These are phyloP conservation scores for Sebastes nivosus DNA, from an alignment of 2,797 vertebrate genomes.

Conservation along the genomic window DNA sequence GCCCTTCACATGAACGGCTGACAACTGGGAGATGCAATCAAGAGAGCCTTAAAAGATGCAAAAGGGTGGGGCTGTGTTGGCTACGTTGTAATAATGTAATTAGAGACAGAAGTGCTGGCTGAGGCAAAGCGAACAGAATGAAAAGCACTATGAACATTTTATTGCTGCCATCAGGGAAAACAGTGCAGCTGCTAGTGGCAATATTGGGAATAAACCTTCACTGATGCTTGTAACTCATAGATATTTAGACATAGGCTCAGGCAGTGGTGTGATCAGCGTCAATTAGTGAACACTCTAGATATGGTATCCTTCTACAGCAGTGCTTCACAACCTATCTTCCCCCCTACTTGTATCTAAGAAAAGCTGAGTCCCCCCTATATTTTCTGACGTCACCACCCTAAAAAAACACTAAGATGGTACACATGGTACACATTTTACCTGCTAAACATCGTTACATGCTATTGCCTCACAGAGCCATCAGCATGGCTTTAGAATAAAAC, in stretches of 20 bases:
- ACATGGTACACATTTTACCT: background rate
- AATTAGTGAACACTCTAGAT: background rate
- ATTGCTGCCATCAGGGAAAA: conserved; percentile 25
- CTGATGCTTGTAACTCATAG: background rate
- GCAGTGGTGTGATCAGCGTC: background rate
- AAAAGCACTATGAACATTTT: conserved; percentile 25
- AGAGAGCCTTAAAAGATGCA: conserved; percentile 14
- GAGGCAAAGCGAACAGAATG: conserved; percentile 14
- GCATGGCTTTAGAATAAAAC: background rate
- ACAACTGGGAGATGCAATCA: conserved; percentile 50
- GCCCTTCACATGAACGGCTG: conserved; percentile 11
- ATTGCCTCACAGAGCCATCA: background rate
- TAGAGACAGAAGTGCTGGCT: conserved; percentile 21
- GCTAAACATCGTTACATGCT: background rate
- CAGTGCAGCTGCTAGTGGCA: background rate
- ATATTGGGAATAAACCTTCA: conserved; percentile 4
- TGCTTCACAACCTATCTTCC: too few species aligned
- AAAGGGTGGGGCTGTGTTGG: background rate
- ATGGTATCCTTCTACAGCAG: background rate
- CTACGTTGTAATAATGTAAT: conserved; percentile 32
- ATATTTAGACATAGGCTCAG: conserved; percentile 1
- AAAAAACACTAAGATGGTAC: background rate
- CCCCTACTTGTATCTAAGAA: too few species aligned
- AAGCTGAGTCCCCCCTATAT: too few species aligned
- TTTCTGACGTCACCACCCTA: too few species aligned